These are phyloP conservation scores for Cantharis rufa DNA, from an alignment of 2,888 invertebrate genomes.

Conservation along the genomic window DNA sequence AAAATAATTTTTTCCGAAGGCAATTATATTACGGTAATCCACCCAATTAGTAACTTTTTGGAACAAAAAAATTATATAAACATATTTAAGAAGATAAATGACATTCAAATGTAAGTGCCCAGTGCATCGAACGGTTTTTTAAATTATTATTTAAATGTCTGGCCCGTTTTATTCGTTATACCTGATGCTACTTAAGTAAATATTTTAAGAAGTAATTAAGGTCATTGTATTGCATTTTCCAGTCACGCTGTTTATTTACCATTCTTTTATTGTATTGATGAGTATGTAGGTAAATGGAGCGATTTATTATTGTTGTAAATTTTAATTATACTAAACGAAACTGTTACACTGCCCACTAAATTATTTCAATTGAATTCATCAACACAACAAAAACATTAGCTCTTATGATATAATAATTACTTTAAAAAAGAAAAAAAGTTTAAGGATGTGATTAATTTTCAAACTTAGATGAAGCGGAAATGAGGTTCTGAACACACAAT, in stretches of 20 bases:
- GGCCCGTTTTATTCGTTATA: not conserved
- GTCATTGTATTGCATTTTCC: not conserved
- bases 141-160: not conserved
- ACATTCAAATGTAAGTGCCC: too few species aligned
- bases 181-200: not conserved
- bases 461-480: too few species aligned
- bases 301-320: not conserved
- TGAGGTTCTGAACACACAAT: too few species aligned
- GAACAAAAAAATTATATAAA: not conserved
- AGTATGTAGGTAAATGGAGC: constrained; percentile 18
- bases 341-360: constrained; percentile 6
- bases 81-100: not conserved
- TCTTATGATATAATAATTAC: too few species aligned
- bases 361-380: not conserved
- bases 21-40: not conserved
- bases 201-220: not conserved
- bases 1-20: not conserved
- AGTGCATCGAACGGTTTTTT: not conserved
- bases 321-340: not conserved
- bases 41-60: not conserved
- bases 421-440: too few species aligned
- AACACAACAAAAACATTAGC: too few species aligned
- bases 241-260: not conserved
- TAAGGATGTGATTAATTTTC: too few species aligned
- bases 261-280: not conserved